phyloP scores from a whole-genome alignment of 2,888 invertebrate genomes.

The Embidobia sp. region DNA sequence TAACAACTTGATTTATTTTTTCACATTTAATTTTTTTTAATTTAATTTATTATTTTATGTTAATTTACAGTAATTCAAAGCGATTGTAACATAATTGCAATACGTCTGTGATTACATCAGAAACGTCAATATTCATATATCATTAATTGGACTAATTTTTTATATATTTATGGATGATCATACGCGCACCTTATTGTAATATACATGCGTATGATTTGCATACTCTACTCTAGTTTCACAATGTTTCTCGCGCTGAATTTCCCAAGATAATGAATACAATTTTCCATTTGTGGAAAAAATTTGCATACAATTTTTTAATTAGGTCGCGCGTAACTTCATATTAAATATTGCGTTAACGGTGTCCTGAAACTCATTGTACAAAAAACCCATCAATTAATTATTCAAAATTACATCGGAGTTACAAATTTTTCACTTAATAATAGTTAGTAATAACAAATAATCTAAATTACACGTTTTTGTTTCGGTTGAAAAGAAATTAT shows the following conservation, averaged over 20 bases:
- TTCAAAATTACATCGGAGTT: background rate
- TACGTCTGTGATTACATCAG: slow-evolving; percentile 38
- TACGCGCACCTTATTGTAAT: slow-evolving; percentile 44
- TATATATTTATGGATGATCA: slow-evolving; percentile 42
- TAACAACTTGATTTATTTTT: too few relatives aligned
- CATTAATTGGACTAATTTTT: slow-evolving; percentile 34
- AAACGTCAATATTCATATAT: slow-evolving; percentile 28
- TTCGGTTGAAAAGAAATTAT: slow-evolving; percentile 34
- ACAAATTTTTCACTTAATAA: slow-evolving; percentile 37
- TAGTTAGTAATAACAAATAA: slow-evolving; percentile 25
- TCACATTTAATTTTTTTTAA: too few relatives aligned
- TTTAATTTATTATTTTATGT: background rate
- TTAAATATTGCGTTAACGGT: too few relatives aligned
- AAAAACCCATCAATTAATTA: too few relatives aligned
- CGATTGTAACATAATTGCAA: slow-evolving; percentile 25
- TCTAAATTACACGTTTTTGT: slow-evolving; percentile 38
- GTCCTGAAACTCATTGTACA: too few relatives aligned
- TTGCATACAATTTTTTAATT: slow-evolving; percentile 45
- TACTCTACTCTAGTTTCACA: slow-evolving; percentile 45
- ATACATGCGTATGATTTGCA: slow-evolving; percentile 27
- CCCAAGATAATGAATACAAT: slow-evolving; percentile 23
- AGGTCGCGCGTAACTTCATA: background rate
- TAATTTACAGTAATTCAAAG: slow-evolving; percentile 5
- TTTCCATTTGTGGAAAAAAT: slow-evolving; percentile 35
- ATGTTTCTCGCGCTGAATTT: slow-evolving; percentile 33